Percentiles rank a stretch among this genome's conserved stretches.
These are phyloP conservation scores for Chaetodon trifasciatus DNA, from an alignment of 2,797 vertebrate genomes.

Conservation along the genomic window DNA sequence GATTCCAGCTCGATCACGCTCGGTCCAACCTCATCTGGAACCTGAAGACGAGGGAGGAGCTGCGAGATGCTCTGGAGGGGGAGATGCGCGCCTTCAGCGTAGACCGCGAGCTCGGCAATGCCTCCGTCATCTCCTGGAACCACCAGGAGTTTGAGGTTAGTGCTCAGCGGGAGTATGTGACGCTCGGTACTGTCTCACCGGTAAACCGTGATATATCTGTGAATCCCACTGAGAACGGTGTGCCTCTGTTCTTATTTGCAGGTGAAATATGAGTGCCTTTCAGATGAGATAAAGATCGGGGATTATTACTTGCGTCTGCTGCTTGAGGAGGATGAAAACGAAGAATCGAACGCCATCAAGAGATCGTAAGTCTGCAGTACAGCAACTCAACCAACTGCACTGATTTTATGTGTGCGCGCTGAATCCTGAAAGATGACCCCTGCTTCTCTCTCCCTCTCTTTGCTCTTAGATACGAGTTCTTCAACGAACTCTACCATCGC, in stretches of 20 bases:
- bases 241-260: conserved; percentile 61
- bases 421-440: background rate
- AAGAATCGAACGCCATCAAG: conserved; percentile 95
- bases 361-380: conserved; percentile 91
- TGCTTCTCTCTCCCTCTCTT: background rate
- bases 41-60: conserved; percentile 97
- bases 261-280: conserved; percentile 98
- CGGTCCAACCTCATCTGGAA: conserved; percentile 99
- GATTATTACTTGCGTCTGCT: conserved; percentile 98
- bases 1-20: conserved; percentile 96
- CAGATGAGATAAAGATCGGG: conserved; percentile 98
- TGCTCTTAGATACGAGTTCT: conserved; percentile 93
- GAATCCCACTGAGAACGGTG: background rate
- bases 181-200: background rate
- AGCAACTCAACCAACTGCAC: background rate
- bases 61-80: conserved; percentile 95
- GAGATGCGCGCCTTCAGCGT: conserved; percentile 97
- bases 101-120: conserved; percentile 95
- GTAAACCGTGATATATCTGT: background rate
- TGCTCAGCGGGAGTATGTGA: background rate
- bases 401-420: background rate
- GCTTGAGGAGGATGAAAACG: conserved; percentile 96
- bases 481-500: conserved; percentile 98
- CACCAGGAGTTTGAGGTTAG: conserved; percentile 97
- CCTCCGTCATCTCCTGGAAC: conserved; percentile 97